phyloP scores from a whole-genome alignment of 2,797 vertebrate genomes.

The Acanthopagrus latus region DNA sequence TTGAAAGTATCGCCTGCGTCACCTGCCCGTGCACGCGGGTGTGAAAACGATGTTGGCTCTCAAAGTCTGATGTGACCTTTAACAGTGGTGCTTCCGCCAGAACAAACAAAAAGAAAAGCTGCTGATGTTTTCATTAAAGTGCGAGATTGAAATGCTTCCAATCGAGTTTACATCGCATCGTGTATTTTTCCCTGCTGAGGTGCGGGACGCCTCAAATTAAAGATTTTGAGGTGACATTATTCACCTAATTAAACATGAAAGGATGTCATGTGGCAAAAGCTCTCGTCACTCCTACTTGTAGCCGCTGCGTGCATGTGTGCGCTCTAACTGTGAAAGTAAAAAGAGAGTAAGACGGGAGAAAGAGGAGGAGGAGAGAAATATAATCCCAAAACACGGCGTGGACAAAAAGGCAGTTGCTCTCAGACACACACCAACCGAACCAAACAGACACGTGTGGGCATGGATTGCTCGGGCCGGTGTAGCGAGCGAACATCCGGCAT shows the following conservation, averaged over 20 bases:
- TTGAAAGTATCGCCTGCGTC: background rate
- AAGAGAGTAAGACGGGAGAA: conserved; percentile 28
- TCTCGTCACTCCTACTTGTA: conserved; percentile 36
- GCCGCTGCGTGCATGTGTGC: background rate
- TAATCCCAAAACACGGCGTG: background rate
- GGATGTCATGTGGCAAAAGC: conserved; percentile 40
- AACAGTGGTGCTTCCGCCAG: background rate
- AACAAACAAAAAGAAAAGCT: background rate
- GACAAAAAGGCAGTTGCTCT: background rate
- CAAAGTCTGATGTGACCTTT: conserved; percentile 4
- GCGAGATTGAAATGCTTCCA: background rate
- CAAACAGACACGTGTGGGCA: background rate
- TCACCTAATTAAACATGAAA: conserved; percentile 51
- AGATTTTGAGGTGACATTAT: conserved; percentile 18
- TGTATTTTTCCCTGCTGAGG: background rate
- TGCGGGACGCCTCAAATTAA: conserved; percentile 2
- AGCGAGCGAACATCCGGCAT: conserved; percentile 25
- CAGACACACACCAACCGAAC: background rate
- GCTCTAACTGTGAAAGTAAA: conserved; percentile 8
- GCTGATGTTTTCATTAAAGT: conserved; percentile 7
- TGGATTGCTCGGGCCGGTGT: conserved; percentile 5
- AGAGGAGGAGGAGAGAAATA: background rate
- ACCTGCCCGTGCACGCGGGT: background rate
- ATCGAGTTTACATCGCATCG: background rate
- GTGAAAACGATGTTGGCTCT: background rate